These are phyloP conservation scores for Drosophila trichaetosa DNA, from an alignment of 2,888 invertebrate genomes.

Conservation along the genomic window DNA sequence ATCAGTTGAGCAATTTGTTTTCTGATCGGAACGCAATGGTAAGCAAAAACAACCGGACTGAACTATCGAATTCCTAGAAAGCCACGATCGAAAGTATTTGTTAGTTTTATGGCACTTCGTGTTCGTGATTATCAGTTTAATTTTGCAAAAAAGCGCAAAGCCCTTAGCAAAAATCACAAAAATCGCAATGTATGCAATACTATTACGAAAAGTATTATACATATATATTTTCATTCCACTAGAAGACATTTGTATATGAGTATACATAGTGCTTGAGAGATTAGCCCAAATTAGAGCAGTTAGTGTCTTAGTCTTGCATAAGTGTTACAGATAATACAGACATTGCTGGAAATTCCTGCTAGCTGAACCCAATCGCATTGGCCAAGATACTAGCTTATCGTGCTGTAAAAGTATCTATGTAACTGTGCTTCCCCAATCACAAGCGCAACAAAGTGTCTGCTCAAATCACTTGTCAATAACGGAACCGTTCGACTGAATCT, in stretches of 20 bases:
- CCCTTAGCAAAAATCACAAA: not conserved
- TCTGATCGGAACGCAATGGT: slow-evolving; percentile 69
- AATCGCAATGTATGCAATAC: not conserved
- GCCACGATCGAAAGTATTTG: not conserved
- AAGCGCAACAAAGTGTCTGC: not conserved
- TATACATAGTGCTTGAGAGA: not conserved
- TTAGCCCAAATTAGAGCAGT: not conserved
- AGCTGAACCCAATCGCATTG: not conserved
- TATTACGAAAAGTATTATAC: not conserved
- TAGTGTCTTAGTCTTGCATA: slow-evolving; percentile 3
- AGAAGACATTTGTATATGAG: not conserved
- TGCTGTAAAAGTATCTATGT: not conserved
- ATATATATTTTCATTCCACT: not conserved
- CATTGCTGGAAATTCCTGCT: not conserved
- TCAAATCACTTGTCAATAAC: slow-evolving; percentile 34
- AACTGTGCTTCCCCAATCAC: slow-evolving; percentile 10
- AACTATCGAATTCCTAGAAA: slow-evolving; percentile 18
- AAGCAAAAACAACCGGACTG: slow-evolving; percentile 35
- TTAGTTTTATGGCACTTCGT: not conserved
- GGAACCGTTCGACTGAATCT: slow-evolving; percentile 34
- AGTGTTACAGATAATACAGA: not conserved
- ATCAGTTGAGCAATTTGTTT: slow-evolving; percentile 40
- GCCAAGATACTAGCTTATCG: slow-evolving; percentile 18
- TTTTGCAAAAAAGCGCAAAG: not conserved
- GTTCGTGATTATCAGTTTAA: not conserved